Base-by-base conservation (phyloP, 2,888 invertebrate genomes). In the Athrips mouffetella region DNA sequence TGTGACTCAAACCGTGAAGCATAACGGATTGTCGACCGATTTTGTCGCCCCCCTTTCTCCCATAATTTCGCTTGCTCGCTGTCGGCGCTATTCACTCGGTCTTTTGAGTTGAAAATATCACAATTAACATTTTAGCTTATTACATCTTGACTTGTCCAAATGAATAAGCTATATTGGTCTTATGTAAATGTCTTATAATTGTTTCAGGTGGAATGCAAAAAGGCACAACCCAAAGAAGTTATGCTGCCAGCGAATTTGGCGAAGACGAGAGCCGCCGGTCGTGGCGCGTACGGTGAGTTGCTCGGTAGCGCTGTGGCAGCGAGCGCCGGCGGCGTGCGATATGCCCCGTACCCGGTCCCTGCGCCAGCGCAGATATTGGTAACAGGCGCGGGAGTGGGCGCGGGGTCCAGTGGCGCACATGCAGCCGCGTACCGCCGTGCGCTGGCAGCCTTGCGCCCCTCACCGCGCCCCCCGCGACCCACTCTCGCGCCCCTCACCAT, bases 201-300 rank as follows among this genome's bases (percentile, higher is more conserved):
- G 76, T 86, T 86, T 33, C 91, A 99, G 98, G 98, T 99, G 91
- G 99, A 99, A 91, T 98, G 98, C 92, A 99, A 99, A 93, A 99
- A 99, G 90, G 99, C 99, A 78, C 99, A 99, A 90, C 99, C 99
- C 60, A 99, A 99, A 91, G 99, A 99, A 92, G 99, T 99, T 74
- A 99, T 99, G 99, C 93, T 99, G 79, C 99, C 99, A 73, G 95
- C 96, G 69, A 97, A 96, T 89, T 90, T 97, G 91, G 96, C 96
- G 76, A 97, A 97, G 92, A 97, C 96, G 89, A 93, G 97, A 85
- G 96, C 96, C 83, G 96, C 96, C 73, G 96, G 96, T 71, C 94
- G 97, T 89, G 96, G 96, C 89, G 95, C 96, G 91, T 97, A 97
- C 93, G 97, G 97, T 97, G 96, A 97, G 97, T 96, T 96, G 92